Base-by-base conservation (phyloP, 2,797 vertebrate species). In the Acropternis orthonyx region DNA sequence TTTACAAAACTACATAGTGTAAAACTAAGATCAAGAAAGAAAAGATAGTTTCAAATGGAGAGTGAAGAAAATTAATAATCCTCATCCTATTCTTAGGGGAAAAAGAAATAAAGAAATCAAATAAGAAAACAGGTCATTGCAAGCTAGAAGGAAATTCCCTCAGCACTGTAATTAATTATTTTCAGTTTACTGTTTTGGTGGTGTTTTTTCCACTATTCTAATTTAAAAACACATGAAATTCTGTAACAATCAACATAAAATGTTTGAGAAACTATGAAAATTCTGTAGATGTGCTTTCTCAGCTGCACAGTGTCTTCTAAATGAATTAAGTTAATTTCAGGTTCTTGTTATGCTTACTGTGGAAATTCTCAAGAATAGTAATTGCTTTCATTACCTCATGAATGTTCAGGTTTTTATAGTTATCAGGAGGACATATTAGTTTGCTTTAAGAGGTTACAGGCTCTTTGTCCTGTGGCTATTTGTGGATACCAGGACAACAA, bases 61-160 rank as follows among this genome's bases (percentile, higher is more conserved):
- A 90, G 13, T 46, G 5, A 84, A 69, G 28, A 89, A 86, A 72
- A 69, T 36, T 84, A 7, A 10, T 61, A n/a, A 54, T 39, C 2
- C 5, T 5, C 8, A 71, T 3, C 2, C 1, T 27, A 10, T 20
- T 87, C 8, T 10, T 8, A 9, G 8, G 8, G 7, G 3, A 1
- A 9, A 21, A 62, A 17, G 2, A 14, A 30, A 12, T 55, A 23
- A 61, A 62, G 2, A 19, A 28, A 14, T 58, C 18, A 67, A 66
- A 37, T 28, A 44, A 85, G 18, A 52, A 84, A 81, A 19, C 4
- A 49, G 5, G 6, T 44, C 23, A n/a, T 16, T 65, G 5, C 4
- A 84, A 13, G 4, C 9, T 20, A 52, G 34, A 18, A 30, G 7
- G 7, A 85, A 56, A 74, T 63, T 61, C 14, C 6, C 11, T 66